A percentile compares a stretch with the other conserved stretches of the same genome.
phyloP scores from a whole-genome alignment of 2,113 vertebrate genomes.

The Psittacula cyanocephala region DNA sequence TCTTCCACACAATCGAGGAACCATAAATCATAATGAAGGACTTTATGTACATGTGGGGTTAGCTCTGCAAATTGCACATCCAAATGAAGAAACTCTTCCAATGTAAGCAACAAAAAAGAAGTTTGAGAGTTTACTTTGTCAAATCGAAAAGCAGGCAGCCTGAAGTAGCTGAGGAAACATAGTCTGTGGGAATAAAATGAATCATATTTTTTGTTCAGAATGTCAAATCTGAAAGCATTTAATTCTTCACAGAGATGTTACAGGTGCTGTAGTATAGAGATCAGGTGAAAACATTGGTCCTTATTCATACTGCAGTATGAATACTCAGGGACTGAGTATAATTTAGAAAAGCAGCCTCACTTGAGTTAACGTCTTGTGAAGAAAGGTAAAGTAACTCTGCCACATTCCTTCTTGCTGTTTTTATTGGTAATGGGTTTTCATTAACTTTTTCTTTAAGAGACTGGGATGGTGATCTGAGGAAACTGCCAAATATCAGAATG shows the following conservation, averaged over 20 bases:
- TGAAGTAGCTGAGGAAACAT: background rate
- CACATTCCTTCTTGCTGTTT: background rate
- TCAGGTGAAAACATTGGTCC: background rate
- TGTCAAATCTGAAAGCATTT: background rate
- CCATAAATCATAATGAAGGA: background rate
- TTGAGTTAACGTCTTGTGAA: background rate
- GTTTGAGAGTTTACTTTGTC: background rate
- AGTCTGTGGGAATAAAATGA: background rate
- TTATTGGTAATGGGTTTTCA: background rate
- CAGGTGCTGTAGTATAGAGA: background rate
- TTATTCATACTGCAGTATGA: background rate
- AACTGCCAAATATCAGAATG: conserved; percentile 94
- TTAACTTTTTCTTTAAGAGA: conserved; percentile 72
- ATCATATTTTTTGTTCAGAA: background rate
- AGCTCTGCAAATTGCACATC: background rate
- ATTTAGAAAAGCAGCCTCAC: background rate
- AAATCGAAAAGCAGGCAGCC: background rate
- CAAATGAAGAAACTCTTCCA: background rate
- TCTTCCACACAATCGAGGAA: too few relatives aligned
- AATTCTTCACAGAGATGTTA: background rate
- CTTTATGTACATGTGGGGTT: background rate
- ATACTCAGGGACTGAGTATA: background rate
- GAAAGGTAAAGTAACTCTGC: background rate
- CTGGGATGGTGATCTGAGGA: conserved; percentile 92
- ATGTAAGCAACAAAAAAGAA: background rate